Evolutionary conservation across 1,140 invertebrate genomes (phyloP).

Genomic region (Drosophila micromelanica): DNA sequence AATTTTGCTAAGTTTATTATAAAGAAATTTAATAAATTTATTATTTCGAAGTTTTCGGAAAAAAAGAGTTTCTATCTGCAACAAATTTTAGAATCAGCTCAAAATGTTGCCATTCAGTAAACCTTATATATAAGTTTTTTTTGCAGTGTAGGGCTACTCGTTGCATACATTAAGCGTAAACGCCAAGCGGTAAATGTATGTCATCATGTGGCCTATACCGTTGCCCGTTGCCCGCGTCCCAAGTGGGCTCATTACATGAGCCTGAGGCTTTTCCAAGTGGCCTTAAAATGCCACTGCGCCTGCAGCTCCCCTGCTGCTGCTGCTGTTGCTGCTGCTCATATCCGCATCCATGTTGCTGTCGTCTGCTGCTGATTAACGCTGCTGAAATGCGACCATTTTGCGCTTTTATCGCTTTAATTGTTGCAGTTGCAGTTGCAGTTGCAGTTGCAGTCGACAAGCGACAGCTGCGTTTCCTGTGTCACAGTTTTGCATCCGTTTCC

Average conservation of each 20-base stretch:
- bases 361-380: conserved; percentile 63
- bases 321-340: conserved; percentile 17
- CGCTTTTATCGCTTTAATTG: conserved; percentile 77
- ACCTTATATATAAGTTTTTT: neutral
- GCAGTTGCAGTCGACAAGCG: conserved; percentile 33
- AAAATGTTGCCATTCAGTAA: too few species aligned
- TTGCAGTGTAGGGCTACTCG: neutral
- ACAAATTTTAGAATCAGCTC: too few species aligned
- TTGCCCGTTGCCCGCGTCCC: conserved; percentile 4
- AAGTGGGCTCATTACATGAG: conserved; percentile 62
- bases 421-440: conserved; percentile 31
- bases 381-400: conserved; percentile 65
- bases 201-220: conserved; percentile 47
- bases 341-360: conserved; percentile 38
- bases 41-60: too few species aligned
- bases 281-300: conserved; percentile 64
- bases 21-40: too few species aligned
- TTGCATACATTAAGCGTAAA: conserved; percentile 31
- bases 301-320: conserved; percentile 10
- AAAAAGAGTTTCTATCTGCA: too few species aligned
- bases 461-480: conserved; percentile 41
- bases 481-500: conserved; percentile 51
- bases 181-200: conserved; percentile 54
- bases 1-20: too few species aligned
- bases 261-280: conserved; percentile 59